Base-by-base conservation (phyloP, 1,140 invertebrate species). In the Palaemon carinicauda region DNA sequence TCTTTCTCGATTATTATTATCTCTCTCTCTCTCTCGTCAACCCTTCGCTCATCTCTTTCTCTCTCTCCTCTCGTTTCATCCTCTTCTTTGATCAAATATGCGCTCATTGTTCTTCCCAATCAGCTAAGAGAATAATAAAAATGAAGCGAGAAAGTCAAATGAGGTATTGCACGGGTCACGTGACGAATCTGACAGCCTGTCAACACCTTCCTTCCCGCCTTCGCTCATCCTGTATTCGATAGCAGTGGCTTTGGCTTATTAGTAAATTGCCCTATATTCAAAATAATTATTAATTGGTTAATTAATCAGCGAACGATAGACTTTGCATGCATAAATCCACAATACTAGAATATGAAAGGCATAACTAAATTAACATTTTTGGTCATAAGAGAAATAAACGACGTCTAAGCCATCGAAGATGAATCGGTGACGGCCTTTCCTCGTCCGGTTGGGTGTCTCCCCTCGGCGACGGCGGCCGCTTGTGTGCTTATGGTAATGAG, bases 101-200 rank as follows among this genome's bases (percentile, higher is more conserved):
- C 29, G 65, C 50, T 52, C 81, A 74, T 54, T 74, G 81, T 82
- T 75, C 69, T 50, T 51, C 51, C 71, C 81, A 82, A 82, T 82
- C 81, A 82, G 71, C 81, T 74, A 75, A 75, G 81, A 82, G 81
- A 82, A 82, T 82, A 82, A 82, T 82, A 82, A 82, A 54, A 82
- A 82, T 74, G 71, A 75, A 27, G 81, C 65, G 56, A 51, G 56
- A 65, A 24, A 52, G 69, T 73, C 60, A 73, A 73, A 82, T 52
- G 81, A 54, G 69, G 81, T 74, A 74, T 50, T 53, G 52, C 71
- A 54, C 50, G 69, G 69, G 81, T 74, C 81, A 82, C 81, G 81
- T 82, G 81, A 82, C 81, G 81, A 82, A 75, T 82, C 81, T 82
- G 81, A 82, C 69, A 69, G 81, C 81, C 71, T 75, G 81, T 74